Percentiles rank a stretch among this genome's conserved stretches.
Evolutionary conservation across 2,888 invertebrate genomes (phyloP).

Genomic region (Brachypalpus laphriformis): DNA sequence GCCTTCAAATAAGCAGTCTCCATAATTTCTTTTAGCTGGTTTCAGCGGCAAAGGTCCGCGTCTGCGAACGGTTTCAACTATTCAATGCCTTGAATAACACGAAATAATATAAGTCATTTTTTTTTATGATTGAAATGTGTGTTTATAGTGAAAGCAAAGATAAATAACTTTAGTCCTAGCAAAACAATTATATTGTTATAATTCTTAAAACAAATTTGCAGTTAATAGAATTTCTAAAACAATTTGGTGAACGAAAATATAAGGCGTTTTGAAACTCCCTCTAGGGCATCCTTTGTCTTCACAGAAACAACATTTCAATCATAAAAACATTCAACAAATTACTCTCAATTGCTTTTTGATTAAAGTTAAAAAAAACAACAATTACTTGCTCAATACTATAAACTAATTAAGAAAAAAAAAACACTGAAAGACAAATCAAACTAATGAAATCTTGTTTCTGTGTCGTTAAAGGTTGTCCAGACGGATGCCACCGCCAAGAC

Average conservation of each 20-base stretch:
- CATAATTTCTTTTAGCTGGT: too few relatives aligned
- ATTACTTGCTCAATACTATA: slow-evolving; percentile 23
- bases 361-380: slow-evolving; percentile 35
- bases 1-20: too few relatives aligned
- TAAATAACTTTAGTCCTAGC: slow-evolving; percentile 42
- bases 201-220: slow-evolving; percentile 38
- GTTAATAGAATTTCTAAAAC: background rate
- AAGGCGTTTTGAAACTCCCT: slow-evolving; percentile 26
- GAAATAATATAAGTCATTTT: slow-evolving; percentile 61
- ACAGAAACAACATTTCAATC: slow-evolving; percentile 84
- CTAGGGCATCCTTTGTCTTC: slow-evolving; percentile 82
- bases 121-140: slow-evolving; percentile 84
- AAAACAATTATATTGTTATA: slow-evolving; percentile 23
- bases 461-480: slow-evolving; percentile 86
- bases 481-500: slow-evolving; percentile 78
- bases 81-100: background rate
- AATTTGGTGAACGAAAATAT: slow-evolving; percentile 23
- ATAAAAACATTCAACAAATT: slow-evolving; percentile 77
- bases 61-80: too few relatives aligned
- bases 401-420: slow-evolving; percentile 56
- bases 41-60: too few relatives aligned
- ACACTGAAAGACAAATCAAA: slow-evolving; percentile 74
- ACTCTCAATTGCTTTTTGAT: slow-evolving; percentile 36
- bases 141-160: slow-evolving; percentile 78
- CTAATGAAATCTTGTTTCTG: slow-evolving; percentile 84